These are phyloP conservation scores for Microctenopoma stevenorrisi DNA, from an alignment of 2,797 vertebrate species.

Conservation along the genomic window DNA sequence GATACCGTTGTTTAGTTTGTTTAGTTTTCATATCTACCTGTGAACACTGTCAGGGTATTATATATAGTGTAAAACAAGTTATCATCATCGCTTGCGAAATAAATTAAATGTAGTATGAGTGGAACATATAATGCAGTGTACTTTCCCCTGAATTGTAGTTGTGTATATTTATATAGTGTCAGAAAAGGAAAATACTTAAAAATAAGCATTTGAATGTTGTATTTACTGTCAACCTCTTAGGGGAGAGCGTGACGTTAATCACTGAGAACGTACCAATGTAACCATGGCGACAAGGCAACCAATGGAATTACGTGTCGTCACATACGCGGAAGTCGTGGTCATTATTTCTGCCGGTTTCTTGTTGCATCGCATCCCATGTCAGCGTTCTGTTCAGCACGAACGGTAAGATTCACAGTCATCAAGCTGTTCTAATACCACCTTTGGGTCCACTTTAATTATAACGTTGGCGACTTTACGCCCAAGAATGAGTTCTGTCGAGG, in stretches of 20 bases:
- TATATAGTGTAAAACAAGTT: too few species aligned
- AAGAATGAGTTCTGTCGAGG: conserved; percentile 10
- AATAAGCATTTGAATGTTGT: too few species aligned
- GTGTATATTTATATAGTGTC: too few species aligned
- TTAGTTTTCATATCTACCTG: too few species aligned
- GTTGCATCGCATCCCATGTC: conserved; percentile 61
- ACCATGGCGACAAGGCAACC: conserved; percentile 24
- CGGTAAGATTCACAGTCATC: conserved; percentile 54
- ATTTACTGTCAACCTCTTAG: background rate
- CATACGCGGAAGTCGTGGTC: conserved; percentile 63
- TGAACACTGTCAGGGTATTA: too few species aligned
- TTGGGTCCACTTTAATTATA: background rate
- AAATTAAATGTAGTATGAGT: too few species aligned
- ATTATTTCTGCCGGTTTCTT: conserved; percentile 67
- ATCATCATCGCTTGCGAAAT: too few species aligned
- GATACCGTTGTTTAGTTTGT: too few species aligned
- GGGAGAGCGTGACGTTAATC: background rate
- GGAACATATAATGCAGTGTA: too few species aligned
- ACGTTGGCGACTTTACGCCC: background rate
- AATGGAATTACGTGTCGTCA: conserved; percentile 45
- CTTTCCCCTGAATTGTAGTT: too few species aligned
- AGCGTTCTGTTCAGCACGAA: conserved; percentile 43
- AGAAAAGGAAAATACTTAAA: background rate
- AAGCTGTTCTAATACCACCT: too few species aligned
- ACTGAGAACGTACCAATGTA: background rate